A percentile compares a stretch with the other conserved stretches of the same genome.
phyloP scores from a whole-genome alignment of 2,888 invertebrate genomes.

The Hypomecis atomaria region DNA sequence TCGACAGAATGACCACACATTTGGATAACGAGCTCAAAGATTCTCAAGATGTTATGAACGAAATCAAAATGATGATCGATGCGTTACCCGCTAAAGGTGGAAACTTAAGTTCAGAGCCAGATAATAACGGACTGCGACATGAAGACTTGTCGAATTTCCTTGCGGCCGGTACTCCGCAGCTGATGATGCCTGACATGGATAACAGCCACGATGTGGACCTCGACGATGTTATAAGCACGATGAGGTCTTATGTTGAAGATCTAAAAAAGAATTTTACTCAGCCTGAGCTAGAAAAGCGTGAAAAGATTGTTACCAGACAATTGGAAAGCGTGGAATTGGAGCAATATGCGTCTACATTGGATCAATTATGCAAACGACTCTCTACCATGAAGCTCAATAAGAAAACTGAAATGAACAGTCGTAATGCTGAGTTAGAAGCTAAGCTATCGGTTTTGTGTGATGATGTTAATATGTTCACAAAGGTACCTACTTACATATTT shows the following conservation, averaged over 20 bases:
- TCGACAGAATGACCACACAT: slow-evolving; percentile 69
- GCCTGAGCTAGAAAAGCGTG: slow-evolving; percentile 42
- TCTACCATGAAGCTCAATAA: slow-evolving; percentile 62
- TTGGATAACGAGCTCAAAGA: slow-evolving; percentile 68
- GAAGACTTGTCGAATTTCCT: slow-evolving; percentile 65
- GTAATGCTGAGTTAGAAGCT: slow-evolving; percentile 62
- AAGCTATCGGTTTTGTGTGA: slow-evolving; percentile 66
- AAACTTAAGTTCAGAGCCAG: slow-evolving; percentile 33
- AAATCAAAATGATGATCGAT: slow-evolving; percentile 66
- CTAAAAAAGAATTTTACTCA: slow-evolving; percentile 59
- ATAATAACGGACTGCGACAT: slow-evolving; percentile 49
- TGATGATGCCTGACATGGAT: slow-evolving; percentile 68
- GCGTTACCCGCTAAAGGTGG: slow-evolving; percentile 49
- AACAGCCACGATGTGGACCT: slow-evolving; percentile 60
- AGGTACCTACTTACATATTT: slow-evolving; percentile 52
- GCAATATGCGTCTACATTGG: slow-evolving; percentile 65
- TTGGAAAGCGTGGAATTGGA: slow-evolving; percentile 60
- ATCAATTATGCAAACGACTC: slow-evolving; percentile 68
- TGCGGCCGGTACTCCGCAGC: slow-evolving; percentile 60
- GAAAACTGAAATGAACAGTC: slow-evolving; percentile 50
- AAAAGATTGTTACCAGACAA: slow-evolving; percentile 30
- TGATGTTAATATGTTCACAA: slow-evolving; percentile 70
- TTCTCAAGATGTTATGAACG: slow-evolving; percentile 68
- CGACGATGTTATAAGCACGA: slow-evolving; percentile 61
- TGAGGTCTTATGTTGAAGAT: slow-evolving; percentile 68